phyloP scores from a whole-genome alignment of 2,797 vertebrate species.

The Halcyon badia region DNA sequence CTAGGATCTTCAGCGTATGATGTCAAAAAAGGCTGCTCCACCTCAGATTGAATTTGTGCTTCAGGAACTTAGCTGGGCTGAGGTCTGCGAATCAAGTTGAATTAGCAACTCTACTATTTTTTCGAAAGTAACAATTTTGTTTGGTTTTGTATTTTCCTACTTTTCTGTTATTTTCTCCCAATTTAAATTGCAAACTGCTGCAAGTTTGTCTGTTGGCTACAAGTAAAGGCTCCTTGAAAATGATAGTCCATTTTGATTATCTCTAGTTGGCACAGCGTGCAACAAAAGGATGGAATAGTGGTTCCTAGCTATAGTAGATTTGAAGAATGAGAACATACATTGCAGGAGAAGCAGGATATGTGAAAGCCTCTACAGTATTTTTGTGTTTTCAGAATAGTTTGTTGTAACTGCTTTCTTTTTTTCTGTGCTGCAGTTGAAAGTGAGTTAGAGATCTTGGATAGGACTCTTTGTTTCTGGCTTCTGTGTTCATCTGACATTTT shows the following conservation, averaged over 20 bases:
- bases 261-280: background rate
- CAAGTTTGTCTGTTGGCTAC: background rate
- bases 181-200: background rate
- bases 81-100: background rate
- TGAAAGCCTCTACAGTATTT: background rate
- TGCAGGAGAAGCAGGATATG: background rate
- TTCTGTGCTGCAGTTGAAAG: slow-evolving; percentile 23
- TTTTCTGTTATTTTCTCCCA: background rate
- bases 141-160: background rate
- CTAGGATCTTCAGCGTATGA: background rate
- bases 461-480: slow-evolving; percentile 57
- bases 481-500: slow-evolving; percentile 41
- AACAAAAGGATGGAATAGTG: background rate
- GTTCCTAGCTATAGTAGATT: background rate
- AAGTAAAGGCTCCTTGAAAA: background rate
- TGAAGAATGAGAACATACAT: background rate
- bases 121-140: background rate
- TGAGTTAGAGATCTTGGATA: slow-evolving; percentile 35
- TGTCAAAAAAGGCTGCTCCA: background rate
- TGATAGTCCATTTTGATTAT: background rate
- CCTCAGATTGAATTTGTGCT: background rate
- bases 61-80: background rate
- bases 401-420: background rate
- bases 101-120: background rate
- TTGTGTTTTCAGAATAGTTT: background rate